phyloP scores from a whole-genome alignment of 2,113 vertebrate species.

The Tetrax tetrax region DNA sequence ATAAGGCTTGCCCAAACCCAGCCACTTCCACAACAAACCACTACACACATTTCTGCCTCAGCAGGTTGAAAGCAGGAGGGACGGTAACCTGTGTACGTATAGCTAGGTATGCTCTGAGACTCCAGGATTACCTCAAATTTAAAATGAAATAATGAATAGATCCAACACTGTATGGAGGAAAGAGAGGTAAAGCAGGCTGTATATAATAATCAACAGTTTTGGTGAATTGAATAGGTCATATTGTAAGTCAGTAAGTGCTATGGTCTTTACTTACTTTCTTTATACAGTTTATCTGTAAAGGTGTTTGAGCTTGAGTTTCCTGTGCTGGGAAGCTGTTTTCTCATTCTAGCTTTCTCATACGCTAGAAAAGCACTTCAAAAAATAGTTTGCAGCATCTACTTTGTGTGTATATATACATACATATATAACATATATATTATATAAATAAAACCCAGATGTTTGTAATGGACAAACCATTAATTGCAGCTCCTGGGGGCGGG shows the following conservation, averaged over 20 bases:
- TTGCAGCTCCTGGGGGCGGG: background rate
- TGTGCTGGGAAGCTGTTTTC: background rate
- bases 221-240: background rate
- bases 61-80: background rate
- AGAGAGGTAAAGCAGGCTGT: background rate
- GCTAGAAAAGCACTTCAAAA: background rate
- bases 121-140: no score
- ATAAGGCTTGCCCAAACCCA: background rate
- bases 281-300: background rate
- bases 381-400: background rate
- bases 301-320: background rate
- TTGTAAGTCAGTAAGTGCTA: background rate
- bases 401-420: background rate
- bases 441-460: background rate
- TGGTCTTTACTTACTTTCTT: background rate
- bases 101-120: accelerated
- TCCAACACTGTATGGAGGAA: background rate
- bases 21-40: background rate
- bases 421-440: background rate
- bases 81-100: accelerated
- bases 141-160: background rate
- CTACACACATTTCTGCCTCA: accelerated
- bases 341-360: background rate
- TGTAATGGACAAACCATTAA: background rate
- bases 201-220: background rate